A percentile compares a stretch with the other conserved stretches of the same genome.
Conservation (phyloP, 2,888 invertebrate genomes). For the Pasiphila rectangulata region DNA sequence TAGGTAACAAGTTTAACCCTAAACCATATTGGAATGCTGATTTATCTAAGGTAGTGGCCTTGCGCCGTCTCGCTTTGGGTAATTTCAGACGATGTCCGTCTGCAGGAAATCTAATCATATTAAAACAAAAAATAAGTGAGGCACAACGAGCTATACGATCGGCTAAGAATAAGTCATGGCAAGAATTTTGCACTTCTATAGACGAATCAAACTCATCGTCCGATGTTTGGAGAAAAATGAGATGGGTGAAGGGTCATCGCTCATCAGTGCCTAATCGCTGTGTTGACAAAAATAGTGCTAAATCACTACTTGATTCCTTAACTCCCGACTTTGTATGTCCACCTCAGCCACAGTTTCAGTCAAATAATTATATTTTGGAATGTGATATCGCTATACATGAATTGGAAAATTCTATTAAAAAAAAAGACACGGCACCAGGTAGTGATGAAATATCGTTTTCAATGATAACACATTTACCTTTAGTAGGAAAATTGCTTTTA, state of each 20-base stretch:
- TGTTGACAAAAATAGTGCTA: not conserved
- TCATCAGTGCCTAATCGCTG: not conserved
- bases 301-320: not conserved
- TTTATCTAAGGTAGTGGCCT: too few relatives aligned
- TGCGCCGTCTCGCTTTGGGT: not conserved
- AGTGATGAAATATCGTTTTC: conserved; percentile 1
- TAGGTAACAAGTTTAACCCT: not conserved
- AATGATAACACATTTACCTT: conserved; percentile 8
- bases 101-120: not conserved
- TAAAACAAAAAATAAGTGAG: not conserved
- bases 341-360: not conserved
- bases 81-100: not conserved
- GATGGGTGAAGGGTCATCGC: conserved; percentile 4
- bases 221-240: conserved; percentile 6
- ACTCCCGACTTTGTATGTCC: not conserved
- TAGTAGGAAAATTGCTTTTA: not conserved
- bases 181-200: too few relatives aligned
- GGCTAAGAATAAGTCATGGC: not conserved
- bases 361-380: not conserved
- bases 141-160: not conserved
- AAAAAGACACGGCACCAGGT: conserved; percentile 8
- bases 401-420: conserved; percentile 1
- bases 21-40: not conserved
- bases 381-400: not conserved
- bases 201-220: not conserved